These are phyloP conservation scores for Aphelinus atriplicis DNA, from an alignment of 1,140 invertebrate genomes.

Conservation along the genomic window DNA sequence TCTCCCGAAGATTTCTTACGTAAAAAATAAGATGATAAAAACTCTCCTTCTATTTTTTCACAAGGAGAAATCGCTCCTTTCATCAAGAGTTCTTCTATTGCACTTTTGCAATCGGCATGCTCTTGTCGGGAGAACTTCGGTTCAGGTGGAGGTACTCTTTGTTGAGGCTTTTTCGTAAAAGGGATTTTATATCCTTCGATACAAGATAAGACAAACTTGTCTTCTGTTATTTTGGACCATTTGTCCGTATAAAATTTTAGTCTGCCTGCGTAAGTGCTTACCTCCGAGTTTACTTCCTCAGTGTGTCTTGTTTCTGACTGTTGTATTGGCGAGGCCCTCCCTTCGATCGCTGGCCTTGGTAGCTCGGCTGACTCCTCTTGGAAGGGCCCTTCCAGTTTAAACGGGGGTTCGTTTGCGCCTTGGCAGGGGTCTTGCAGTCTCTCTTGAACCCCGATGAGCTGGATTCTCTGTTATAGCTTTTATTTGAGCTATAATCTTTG, in stretches of 20 bases:
- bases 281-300: background rate
- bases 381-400: background rate
- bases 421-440: background rate
- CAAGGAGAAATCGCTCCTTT: background rate
- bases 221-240: background rate
- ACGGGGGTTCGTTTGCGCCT: background rate
- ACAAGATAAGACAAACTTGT: background rate
- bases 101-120: too few relatives aligned
- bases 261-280: background rate
- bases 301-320: background rate
- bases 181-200: too few relatives aligned
- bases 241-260: background rate
- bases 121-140: too few relatives aligned
- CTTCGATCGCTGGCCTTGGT: background rate
- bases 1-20: background rate
- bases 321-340: background rate
- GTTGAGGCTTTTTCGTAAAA: too few relatives aligned
- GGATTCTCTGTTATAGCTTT: background rate
- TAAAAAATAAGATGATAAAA: background rate
- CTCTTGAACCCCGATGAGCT: background rate
- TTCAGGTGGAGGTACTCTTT: too few relatives aligned
- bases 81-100: too few relatives aligned
- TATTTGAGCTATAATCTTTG: background rate
- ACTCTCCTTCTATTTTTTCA: background rate
- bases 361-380: background rate